Evolutionary conservation across 2,113 vertebrate species (phyloP).

Genomic region (Salvelinus alpinus): DNA sequence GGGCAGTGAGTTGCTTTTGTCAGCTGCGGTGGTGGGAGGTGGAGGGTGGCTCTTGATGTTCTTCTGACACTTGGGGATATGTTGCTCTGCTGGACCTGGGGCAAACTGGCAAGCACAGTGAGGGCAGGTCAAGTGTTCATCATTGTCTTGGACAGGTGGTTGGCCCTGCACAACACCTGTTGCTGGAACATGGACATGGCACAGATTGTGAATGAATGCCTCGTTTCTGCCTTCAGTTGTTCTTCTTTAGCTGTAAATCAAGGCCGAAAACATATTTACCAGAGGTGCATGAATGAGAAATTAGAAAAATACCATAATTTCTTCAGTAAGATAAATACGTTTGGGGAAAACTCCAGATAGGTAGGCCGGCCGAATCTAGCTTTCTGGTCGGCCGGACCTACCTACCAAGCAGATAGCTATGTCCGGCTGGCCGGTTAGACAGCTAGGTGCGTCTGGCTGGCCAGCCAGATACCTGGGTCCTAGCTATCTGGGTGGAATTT

Average conservation of each 20-base stretch:
- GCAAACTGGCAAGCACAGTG: constrained; percentile 76
- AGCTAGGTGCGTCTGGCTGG: too few relatives aligned
- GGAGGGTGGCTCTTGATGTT: constrained; percentile 72
- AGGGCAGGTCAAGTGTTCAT: constrained; percentile 75
- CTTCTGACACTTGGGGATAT: constrained; percentile 78
- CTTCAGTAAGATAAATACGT: too few relatives aligned
- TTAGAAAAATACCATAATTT: too few relatives aligned
- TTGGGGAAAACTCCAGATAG: too few relatives aligned
- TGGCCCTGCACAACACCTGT: constrained; percentile 56
- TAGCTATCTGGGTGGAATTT: too few relatives aligned
- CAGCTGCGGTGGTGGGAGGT: constrained; percentile 47
- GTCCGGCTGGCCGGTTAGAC: too few relatives aligned
- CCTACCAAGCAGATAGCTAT: too few relatives aligned
- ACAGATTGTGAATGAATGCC: constrained; percentile 65
- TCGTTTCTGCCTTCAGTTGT: constrained; percentile 69
- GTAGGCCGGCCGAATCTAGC: too few relatives aligned
- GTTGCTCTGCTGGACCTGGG: constrained; percentile 70
- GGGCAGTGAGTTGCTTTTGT: constrained; percentile 50
- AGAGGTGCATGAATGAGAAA: too few relatives aligned
- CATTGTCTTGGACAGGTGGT: constrained; percentile 41
- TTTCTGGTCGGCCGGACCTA: too few relatives aligned
- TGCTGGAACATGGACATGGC: constrained; percentile 52
- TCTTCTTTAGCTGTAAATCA: constrained; percentile 58
- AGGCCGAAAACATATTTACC: neutral
- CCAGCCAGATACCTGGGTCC: too few relatives aligned